Evolutionary conservation across 2,797 vertebrate genomes (phyloP).

Genomic region (Myripristis jacobus): DNA sequence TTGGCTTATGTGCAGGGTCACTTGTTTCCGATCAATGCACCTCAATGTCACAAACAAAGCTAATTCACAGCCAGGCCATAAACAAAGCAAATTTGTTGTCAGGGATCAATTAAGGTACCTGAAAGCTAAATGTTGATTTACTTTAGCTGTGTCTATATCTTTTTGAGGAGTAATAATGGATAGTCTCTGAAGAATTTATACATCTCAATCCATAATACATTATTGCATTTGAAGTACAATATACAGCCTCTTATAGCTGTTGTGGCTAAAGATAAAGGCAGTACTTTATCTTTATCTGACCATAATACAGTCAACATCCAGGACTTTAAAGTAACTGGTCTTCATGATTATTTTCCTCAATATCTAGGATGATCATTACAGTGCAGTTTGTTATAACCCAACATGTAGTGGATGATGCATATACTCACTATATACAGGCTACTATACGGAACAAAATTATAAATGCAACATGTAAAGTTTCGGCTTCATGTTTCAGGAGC

Average conservation of each 20-base stretch:
- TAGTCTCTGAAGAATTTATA: neutral
- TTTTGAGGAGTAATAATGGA: conserved; percentile 8
- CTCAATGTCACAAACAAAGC: conserved; percentile 74
- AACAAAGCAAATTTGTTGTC: conserved; percentile 65
- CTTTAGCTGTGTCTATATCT: conserved; percentile 31
- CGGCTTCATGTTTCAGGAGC: too few species aligned
- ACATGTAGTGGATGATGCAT: neutral
- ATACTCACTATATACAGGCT: neutral
- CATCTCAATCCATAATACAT: neutral
- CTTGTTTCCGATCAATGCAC: conserved; percentile 75
- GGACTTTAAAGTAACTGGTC: neutral
- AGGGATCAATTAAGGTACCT: conserved; percentile 40
- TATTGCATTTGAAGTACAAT: neutral
- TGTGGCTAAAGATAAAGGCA: too few species aligned
- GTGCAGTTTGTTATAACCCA: neutral
- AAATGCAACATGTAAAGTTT: too few species aligned
- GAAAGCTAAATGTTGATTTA: conserved; percentile 65
- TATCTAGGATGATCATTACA: neutral
- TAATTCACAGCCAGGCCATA: conserved; percentile 61
- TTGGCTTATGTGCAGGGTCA: conserved; percentile 73
- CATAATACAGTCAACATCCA: neutral
- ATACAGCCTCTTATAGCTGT: too few species aligned
- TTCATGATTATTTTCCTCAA: neutral
- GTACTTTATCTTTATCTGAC: too few species aligned
- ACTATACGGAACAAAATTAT: too few species aligned